Percentiles rank a stretch among this genome's conserved stretches.
Evolutionary conservation across 2,888 invertebrate genomes (phyloP).

Genomic region (Agonum fuliginosum): DNA sequence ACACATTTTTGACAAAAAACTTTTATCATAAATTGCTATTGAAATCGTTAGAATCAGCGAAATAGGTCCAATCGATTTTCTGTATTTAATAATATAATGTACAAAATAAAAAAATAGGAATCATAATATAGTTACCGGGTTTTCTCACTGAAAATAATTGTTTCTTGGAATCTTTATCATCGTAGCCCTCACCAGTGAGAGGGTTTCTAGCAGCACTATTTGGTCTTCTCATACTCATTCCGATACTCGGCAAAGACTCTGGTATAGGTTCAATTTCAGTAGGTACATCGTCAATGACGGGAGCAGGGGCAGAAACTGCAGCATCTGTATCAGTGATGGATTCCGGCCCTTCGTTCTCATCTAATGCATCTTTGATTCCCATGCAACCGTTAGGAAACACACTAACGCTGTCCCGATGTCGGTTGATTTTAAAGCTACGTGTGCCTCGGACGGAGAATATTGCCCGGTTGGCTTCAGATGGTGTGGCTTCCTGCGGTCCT

Average conservation of each 20-base stretch:
- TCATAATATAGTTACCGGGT: neutral
- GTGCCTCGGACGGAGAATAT: slow-evolving; percentile 42
- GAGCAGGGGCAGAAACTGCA: neutral
- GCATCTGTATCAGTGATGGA: neutral
- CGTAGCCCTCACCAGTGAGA: slow-evolving; percentile 69
- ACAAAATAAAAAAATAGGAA: neutral
- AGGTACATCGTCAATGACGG: neutral
- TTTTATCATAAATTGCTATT: too few relatives aligned
- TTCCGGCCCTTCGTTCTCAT: neutral
- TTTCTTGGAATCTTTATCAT: slow-evolving; percentile 68
- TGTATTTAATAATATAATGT: too few relatives aligned
- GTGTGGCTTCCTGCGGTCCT: neutral
- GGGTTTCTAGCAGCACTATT: slow-evolving; percentile 67
- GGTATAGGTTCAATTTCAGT: too few relatives aligned
- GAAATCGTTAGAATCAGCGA: too few relatives aligned
- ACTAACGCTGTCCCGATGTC: slow-evolving; percentile 63
- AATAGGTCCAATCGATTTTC: too few relatives aligned
- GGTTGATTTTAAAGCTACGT: slow-evolving; percentile 57
- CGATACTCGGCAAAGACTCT: neutral
- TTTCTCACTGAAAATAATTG: slow-evolving; percentile 31
- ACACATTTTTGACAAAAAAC: too few relatives aligned
- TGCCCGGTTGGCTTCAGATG: neutral
- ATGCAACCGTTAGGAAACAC: slow-evolving; percentile 67
- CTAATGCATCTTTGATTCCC: slow-evolving; percentile 60
- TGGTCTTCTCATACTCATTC: neutral